Percentiles rank a stretch among this genome's conserved stretches.
These are phyloP conservation scores for Pygoscelis adeliae DNA, from an alignment of 2,113 vertebrate species.

Conservation along the genomic window DNA sequence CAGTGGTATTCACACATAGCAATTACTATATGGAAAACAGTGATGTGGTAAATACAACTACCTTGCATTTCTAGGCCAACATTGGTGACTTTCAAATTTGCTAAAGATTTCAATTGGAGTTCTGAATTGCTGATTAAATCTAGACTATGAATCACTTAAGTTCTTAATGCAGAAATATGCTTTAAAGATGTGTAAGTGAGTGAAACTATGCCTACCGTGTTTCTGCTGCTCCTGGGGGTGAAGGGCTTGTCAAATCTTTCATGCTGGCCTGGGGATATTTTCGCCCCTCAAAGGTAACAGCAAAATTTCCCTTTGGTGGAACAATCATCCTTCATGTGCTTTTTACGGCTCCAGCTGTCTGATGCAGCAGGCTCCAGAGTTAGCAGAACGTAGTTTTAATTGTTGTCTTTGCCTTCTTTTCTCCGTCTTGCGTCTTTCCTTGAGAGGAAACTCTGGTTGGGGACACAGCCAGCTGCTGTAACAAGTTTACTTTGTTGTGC, in stretches of 20 bases:
- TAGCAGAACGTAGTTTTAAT: background rate
- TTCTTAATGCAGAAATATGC: background rate
- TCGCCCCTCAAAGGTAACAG: background rate
- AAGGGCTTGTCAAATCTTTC: background rate
- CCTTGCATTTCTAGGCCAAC: background rate
- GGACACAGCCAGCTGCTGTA: background rate
- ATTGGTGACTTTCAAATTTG: background rate
- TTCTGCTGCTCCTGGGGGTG: background rate
- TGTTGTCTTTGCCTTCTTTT: background rate
- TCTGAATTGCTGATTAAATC: background rate
- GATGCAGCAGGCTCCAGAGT: background rate
- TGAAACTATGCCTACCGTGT: slow-evolving; percentile 1
- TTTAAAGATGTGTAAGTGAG: background rate
- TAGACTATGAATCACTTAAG: background rate
- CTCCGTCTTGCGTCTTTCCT: background rate
- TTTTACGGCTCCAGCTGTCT: background rate
- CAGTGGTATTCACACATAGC: background rate
- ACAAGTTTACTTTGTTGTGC: background rate
- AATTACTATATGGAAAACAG: background rate
- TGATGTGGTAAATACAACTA: background rate
- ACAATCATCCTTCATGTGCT: fast-evolving
- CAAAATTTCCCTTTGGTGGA: background rate
- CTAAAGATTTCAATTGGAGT: background rate
- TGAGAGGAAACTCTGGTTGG: background rate
- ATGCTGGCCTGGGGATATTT: background rate